phyloP scores from a whole-genome alignment of 1,140 invertebrate genomes.

The Drosophila bipectinata region DNA sequence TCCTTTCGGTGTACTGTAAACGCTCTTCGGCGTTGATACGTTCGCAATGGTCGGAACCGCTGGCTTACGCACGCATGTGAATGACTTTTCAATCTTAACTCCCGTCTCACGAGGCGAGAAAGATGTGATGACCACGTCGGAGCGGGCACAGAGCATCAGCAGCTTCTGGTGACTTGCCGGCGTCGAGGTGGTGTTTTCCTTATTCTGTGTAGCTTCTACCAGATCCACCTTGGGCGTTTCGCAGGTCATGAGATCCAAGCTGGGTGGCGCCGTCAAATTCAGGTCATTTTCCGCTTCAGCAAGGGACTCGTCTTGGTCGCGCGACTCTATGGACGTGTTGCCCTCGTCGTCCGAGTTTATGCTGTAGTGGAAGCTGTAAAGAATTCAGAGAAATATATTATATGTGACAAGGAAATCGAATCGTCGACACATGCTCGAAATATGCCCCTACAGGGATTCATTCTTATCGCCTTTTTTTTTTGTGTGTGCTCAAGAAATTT shows the following conservation, averaged over 20 bases:
- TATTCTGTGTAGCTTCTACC: conserved; percentile 74
- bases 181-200: conserved; percentile 67
- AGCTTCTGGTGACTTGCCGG: conserved; percentile 48
- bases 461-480: conserved; percentile 7
- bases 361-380: conserved; percentile 70
- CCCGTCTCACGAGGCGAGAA: conserved; percentile 76
- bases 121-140: conserved; percentile 74
- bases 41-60: conserved; percentile 22
- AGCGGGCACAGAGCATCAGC: conserved; percentile 55
- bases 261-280: conserved; percentile 32
- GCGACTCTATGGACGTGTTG: conserved; percentile 67
- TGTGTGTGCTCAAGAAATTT: conserved; percentile 3
- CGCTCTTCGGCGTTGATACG: conserved; percentile 64
- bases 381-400: conserved; percentile 1
- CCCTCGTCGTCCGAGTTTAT: conserved; percentile 79
- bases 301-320: conserved; percentile 26
- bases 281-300: conserved; percentile 9
- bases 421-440: conserved; percentile 18
- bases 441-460: not conserved
- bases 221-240: conserved; percentile 66
- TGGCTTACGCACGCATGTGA: conserved; percentile 61
- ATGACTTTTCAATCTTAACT: conserved; percentile 72
- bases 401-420: not conserved
- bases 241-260: conserved; percentile 8
- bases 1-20: conserved; percentile 74